These are phyloP conservation scores for Gadus chalcogrammus DNA, from an alignment of 2,113 vertebrate species.

Conservation along the genomic window DNA sequence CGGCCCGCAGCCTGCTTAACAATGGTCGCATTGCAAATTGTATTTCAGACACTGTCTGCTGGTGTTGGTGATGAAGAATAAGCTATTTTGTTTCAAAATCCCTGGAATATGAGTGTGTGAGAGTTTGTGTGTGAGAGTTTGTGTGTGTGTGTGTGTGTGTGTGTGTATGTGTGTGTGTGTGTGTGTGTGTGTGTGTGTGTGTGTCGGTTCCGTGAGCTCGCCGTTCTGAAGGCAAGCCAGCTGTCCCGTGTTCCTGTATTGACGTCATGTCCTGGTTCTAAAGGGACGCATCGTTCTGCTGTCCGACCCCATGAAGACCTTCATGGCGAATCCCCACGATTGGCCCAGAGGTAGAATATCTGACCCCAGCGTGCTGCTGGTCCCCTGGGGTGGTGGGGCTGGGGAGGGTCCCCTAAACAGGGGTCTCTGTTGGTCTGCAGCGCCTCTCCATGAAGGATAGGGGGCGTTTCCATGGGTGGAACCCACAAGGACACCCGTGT, in stretches of 20 bases:
- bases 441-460: slow-evolving; percentile 34
- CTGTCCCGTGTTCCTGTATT: no score
- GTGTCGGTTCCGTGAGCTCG: slow-evolving; percentile 63
- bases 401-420: no score
- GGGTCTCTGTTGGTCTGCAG: slow-evolving; percentile 1
- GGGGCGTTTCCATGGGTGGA: not conserved
- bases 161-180: slow-evolving; percentile 29
- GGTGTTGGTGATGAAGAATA: slow-evolving; percentile 27
- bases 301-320: no score
- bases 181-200: slow-evolving; percentile 29
- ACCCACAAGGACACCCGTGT: slow-evolving; percentile 42
- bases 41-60: slow-evolving; percentile 13
- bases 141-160: no score
- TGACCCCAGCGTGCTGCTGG: no score
- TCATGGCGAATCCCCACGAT: no score
- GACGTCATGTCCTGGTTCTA: no score
- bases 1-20: slow-evolving; percentile 3
- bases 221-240: slow-evolving; percentile 7
- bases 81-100: slow-evolving; percentile 39
- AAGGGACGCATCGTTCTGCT: no score
- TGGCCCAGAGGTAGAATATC: no score
- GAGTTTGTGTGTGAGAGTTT: slow-evolving; percentile 8
- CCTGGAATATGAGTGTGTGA: slow-evolving; percentile 23
- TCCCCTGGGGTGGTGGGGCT: no score
- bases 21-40: slow-evolving; percentile 12